Percentiles rank a stretch among this genome's conserved stretches.
These are phyloP conservation scores for Sorex fumeus DNA, from an alignment of 2,113 vertebrate species.

Conservation along the genomic window DNA sequence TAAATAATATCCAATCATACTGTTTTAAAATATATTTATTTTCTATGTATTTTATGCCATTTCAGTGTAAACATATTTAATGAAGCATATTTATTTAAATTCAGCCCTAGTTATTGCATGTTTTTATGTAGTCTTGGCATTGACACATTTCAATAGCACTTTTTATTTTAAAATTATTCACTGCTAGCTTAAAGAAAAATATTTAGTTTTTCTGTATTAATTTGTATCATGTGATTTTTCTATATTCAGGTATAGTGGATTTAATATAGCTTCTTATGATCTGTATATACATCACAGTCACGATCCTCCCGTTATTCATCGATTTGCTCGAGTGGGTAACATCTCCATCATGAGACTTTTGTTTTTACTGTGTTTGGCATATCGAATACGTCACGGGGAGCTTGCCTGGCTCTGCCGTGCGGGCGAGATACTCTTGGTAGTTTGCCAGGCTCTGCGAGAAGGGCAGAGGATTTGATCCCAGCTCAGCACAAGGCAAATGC, in stretches of 20 bases:
- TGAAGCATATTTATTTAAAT: constrained; percentile 7
- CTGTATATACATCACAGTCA: background rate
- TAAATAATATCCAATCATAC: background rate
- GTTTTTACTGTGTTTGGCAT: too few species aligned
- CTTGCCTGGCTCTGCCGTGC: too few species aligned
- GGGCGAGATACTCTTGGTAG: too few species aligned
- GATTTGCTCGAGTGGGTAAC: too few species aligned
- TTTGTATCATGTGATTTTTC: background rate
- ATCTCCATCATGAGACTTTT: too few species aligned
- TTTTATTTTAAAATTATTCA: constrained; percentile 27
- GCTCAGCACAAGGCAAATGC: too few species aligned
- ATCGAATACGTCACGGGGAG: too few species aligned
- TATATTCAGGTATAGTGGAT: constrained; percentile 1
- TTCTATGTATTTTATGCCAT: background rate
- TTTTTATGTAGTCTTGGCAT: background rate
- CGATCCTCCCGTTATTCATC: too few species aligned
- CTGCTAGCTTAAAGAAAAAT: background rate
- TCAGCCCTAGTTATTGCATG: background rate
- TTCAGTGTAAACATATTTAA: background rate
- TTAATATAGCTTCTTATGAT: background rate
- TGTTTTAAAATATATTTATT: constrained; percentile 2
- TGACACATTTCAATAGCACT: background rate
- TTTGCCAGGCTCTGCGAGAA: too few species aligned
- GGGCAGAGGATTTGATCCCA: too few species aligned
- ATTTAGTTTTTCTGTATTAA: background rate